These are phyloP conservation scores for Pedionomus torquatus DNA, from an alignment of 2,113 vertebrate species.

Conservation along the genomic window DNA sequence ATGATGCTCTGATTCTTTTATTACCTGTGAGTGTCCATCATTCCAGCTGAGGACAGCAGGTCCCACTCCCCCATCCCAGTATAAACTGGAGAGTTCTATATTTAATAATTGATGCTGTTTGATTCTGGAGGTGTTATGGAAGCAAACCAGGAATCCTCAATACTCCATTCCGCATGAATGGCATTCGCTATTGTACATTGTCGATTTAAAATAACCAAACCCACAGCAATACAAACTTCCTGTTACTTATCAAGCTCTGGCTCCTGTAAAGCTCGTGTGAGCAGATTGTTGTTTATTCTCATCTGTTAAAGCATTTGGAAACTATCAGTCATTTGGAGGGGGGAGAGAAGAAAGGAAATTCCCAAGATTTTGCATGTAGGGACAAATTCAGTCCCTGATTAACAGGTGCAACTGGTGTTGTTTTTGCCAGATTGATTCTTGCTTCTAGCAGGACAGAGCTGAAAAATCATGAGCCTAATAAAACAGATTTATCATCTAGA, in stretches of 20 bases:
- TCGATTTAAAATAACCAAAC: background rate
- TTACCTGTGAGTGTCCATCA: background rate
- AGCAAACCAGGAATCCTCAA: background rate
- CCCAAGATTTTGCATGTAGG: slow-evolving; percentile 17
- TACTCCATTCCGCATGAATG: background rate
- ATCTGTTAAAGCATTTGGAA: slow-evolving; percentile 51
- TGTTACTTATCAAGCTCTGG: background rate
- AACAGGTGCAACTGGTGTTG: slow-evolving; percentile 37
- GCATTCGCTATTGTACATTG: background rate
- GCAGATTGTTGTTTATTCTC: slow-evolving; percentile 35
- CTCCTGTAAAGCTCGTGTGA: background rate
- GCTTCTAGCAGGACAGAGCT: background rate
- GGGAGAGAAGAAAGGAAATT: slow-evolving; percentile 42
- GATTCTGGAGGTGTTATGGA: background rate
- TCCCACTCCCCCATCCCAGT: background rate
- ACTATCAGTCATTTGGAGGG: slow-evolving; percentile 14
- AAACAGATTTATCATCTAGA: slow-evolving; percentile 37
- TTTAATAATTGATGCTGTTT: background rate
- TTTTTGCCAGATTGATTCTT: background rate
- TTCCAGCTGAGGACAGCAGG: background rate
- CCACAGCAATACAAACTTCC: background rate
- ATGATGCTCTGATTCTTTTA: background rate
- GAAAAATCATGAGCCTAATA: slow-evolving; percentile 3
- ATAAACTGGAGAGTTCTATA: background rate
- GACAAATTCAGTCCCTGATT: background rate